These are phyloP conservation scores for Apotomis turbidana DNA, from an alignment of 2,888 invertebrate species.

Conservation along the genomic window DNA sequence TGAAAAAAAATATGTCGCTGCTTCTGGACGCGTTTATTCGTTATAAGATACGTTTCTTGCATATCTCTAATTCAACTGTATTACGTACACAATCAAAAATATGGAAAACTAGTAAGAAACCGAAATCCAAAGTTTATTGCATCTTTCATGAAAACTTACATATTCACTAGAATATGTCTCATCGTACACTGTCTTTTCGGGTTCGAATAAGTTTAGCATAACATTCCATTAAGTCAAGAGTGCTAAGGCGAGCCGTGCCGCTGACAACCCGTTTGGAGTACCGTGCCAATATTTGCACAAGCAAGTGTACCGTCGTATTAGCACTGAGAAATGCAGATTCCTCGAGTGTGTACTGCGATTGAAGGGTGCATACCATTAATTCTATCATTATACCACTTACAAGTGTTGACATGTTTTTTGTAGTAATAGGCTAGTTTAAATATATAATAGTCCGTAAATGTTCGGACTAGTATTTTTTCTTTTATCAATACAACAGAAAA, in stretches of 20 bases:
- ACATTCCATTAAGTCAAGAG: slow-evolving; percentile 75
- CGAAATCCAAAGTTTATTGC: too few species aligned
- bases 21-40: too few species aligned
- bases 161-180: neutral
- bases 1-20: too few species aligned
- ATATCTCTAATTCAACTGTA: too few species aligned
- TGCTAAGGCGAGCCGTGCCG: slow-evolving; percentile 57
- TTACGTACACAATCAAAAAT: too few species aligned
- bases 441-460: too few species aligned
- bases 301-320: slow-evolving; percentile 68
- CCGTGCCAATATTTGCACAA: slow-evolving; percentile 73
- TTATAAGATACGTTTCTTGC: too few species aligned
- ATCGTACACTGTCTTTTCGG: slow-evolving; percentile 9
- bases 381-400: slow-evolving; percentile 44
- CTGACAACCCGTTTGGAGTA: slow-evolving; percentile 75
- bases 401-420: slow-evolving; percentile 46
- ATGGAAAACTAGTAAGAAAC: too few species aligned
- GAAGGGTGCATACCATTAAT: slow-evolving; percentile 68
- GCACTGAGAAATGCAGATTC: slow-evolving; percentile 70
- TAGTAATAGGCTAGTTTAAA: neutral
- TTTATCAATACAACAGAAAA: too few species aligned
- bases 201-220: slow-evolving; percentile 44
- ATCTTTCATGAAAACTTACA: neutral
- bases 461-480: too few species aligned
- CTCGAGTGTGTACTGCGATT: slow-evolving; percentile 55